phyloP scores from a whole-genome alignment of 2,113 vertebrate genomes.

The Oryzias celebensis region DNA sequence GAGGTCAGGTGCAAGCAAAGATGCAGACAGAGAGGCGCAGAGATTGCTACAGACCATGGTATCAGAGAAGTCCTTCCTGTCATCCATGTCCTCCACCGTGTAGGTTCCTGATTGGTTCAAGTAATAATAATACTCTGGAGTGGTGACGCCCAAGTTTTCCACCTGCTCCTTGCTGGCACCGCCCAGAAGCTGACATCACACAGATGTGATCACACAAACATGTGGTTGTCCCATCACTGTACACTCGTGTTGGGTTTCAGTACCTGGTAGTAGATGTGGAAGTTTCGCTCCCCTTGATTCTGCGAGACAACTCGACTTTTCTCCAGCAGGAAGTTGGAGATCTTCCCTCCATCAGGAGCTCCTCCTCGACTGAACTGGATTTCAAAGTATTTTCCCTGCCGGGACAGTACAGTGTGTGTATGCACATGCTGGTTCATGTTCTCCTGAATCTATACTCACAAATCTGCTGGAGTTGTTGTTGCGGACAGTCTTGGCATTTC shows the following conservation, averaged over 20 bases:
- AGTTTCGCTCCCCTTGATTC: constrained; percentile 82
- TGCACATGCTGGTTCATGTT: too few species aligned
- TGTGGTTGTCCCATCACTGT: too few species aligned
- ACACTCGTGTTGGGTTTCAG: not conserved
- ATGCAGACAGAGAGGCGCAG: not conserved
- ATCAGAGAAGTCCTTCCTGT: constrained; percentile 80
- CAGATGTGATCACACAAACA: not conserved
- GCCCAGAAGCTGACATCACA: constrained; percentile 68
- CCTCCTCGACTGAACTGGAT: constrained; percentile 86
- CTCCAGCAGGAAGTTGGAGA: constrained; percentile 85
- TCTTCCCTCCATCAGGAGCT: constrained; percentile 83
- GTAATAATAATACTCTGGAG: constrained; percentile 82
- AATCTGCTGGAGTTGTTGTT: constrained; percentile 99
- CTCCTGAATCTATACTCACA: constrained; percentile 75
- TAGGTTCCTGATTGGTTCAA: constrained; percentile 83
- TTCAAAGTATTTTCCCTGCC: constrained; percentile 86
- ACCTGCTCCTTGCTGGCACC: constrained; percentile 75
- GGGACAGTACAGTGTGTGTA: not conserved
- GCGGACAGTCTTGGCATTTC: constrained; percentile 92
- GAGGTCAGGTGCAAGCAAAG: not conserved
- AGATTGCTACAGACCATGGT: constrained; percentile 68
- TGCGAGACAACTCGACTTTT: constrained; percentile 83
- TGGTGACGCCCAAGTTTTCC: constrained; percentile 81
- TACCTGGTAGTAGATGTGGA: constrained; percentile 87
- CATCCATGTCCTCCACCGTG: constrained; percentile 80